phyloP scores from a whole-genome alignment of 2,113 vertebrate genomes.

The Castor canadensis region DNA sequence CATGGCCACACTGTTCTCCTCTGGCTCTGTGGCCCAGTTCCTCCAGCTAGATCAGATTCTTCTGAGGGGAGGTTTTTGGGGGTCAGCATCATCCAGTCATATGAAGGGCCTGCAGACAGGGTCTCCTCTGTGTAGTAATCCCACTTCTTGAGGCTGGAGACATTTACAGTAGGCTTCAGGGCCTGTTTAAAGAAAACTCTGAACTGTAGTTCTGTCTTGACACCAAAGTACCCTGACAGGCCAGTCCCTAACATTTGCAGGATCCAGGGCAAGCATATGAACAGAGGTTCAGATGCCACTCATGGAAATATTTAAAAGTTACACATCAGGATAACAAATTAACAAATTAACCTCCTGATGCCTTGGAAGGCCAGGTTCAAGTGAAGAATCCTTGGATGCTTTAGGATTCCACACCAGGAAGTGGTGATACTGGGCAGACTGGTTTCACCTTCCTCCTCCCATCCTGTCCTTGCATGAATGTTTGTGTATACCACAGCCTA shows the following conservation, averaged over 20 bases:
- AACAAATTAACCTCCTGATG: not conserved
- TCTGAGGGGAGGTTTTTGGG: conserved; percentile 83
- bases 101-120: conserved; percentile 93
- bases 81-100: conserved; percentile 92
- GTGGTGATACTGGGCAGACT: not conserved
- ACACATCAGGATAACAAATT: conserved; percentile 2
- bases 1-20: conserved; percentile 97
- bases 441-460: not conserved
- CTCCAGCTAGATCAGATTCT: conserved; percentile 82
- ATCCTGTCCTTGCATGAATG: not conserved
- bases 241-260: not conserved
- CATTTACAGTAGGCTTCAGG: conserved; percentile 91
- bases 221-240: not conserved
- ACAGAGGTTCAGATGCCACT: not conserved
- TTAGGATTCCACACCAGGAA: not conserved
- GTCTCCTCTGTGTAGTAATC: conserved; percentile 97
- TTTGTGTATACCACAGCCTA: not conserved
- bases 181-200: conserved; percentile 82
- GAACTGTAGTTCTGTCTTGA: conserved; percentile 40
- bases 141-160: conserved; percentile 95
- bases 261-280: not conserved
- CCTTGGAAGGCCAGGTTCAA: conserved; percentile 31
- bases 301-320: conserved; percentile 47
- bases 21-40: conserved; percentile 84
- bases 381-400: not conserved